These are phyloP conservation scores for Sebastes dallii DNA, from an alignment of 2,797 vertebrate genomes.

Conservation along the genomic window DNA sequence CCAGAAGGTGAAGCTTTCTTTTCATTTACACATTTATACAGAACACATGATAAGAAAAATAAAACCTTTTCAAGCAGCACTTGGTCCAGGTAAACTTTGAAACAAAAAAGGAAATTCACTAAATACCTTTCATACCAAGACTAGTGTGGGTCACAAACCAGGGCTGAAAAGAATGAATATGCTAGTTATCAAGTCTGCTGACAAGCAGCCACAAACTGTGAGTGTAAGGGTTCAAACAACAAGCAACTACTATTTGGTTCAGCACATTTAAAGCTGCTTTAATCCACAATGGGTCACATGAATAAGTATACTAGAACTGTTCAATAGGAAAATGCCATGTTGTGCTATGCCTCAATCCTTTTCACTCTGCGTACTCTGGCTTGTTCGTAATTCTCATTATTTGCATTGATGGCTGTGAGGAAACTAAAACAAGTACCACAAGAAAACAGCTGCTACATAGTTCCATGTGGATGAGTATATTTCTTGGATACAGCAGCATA, in stretches of 20 bases:
- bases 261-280: background rate
- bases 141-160: background rate
- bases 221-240: background rate
- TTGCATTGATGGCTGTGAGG: background rate
- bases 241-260: background rate
- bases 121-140: background rate
- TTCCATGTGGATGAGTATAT: background rate
- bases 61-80: background rate
- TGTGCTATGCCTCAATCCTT: background rate
- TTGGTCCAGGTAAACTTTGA: background rate
- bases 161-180: background rate
- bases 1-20: background rate
- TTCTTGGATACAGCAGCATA: background rate
- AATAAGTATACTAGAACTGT: background rate
- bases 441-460: background rate
- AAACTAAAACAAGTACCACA: background rate
- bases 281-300: background rate
- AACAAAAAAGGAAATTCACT: background rate
- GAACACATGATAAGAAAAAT: background rate
- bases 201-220: background rate
- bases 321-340: background rate
- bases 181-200: background rate
- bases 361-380: background rate
- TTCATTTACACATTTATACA: background rate
- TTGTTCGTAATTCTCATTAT: background rate